phyloP scores from a whole-genome alignment of 2,888 invertebrate species.

The Tipula confusa region DNA sequence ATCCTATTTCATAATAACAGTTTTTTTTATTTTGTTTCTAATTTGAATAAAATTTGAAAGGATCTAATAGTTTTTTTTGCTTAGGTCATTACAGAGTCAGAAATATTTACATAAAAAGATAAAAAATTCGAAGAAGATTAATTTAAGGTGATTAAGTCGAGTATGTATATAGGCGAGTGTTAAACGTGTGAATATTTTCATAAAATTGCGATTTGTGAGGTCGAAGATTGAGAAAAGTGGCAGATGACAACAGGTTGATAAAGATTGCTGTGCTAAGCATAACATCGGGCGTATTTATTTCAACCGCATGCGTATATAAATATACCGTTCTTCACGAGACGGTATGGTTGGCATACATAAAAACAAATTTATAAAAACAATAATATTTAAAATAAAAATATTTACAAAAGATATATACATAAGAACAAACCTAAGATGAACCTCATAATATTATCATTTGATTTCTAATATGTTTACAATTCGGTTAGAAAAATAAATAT shows the following conservation, averaged over 20 bases:
- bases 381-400: conserved; percentile 20
- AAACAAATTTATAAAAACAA: neutral
- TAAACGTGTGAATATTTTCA: neutral
- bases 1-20: neutral
- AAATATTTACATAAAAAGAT: conserved; percentile 4
- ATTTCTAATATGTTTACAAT: conserved; percentile 25
- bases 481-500: neutral
- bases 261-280: neutral
- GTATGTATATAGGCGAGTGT: neutral
- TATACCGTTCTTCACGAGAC: neutral
- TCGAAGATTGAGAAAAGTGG: neutral
- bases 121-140: neutral
- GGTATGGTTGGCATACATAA: neutral
- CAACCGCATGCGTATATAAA: neutral
- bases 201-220: neutral
- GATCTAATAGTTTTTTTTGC: neutral
- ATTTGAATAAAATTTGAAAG: conserved; percentile 14
- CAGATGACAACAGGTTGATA: neutral
- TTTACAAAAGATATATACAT: neutral
- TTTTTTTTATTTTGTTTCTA: neutral
- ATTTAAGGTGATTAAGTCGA: neutral
- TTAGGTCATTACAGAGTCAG: neutral
- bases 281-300: neutral
- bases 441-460: conserved; percentile 20
- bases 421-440: neutral